Base-by-base conservation (phyloP, 2,888 invertebrate species). In the Isoperla grammatica region DNA sequence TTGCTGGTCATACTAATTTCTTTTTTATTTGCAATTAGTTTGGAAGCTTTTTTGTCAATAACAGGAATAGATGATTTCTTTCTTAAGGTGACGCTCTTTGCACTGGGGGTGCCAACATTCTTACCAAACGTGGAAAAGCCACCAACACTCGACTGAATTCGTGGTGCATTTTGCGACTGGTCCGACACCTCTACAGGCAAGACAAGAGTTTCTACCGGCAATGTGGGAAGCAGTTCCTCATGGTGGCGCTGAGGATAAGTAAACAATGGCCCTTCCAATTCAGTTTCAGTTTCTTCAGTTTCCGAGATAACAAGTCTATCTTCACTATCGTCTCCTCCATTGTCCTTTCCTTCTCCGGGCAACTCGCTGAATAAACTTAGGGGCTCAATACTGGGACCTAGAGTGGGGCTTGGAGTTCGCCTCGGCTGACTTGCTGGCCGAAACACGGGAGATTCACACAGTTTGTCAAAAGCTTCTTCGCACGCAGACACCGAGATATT, bases 221-320 rank as follows among this genome's bases (percentile, higher is more conserved):
- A 78, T 23, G 81, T 80, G 1, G 81, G 78, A 66, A 84, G 81
- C 0, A 82, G 77, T 65, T 84, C 64, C 50, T 65, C 65, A 42
- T 65, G 62, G 35, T 59, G 48, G n/a, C 62, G 60, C 61, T 82
- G 81, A 48, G 81, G 80, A 60, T 81, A 74, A 1, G 81, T 79
- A 68, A 84, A 84, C 0, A 81, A 68, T 20, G 69, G 71, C 2
- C 71, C 64, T 39, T 50, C 71, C 23, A 78, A 80, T 65, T 82
- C 82, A 1, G 70, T 68, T 68, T 82, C 82, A 1, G 81, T 80
- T 64, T 84, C 79, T 39, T 83, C 85, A 43, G 81, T 80, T 53
- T 85, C 85, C 9, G 82, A 85, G 61, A 80, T 74, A 60, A 80
- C 75, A 63, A 83, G 78, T 56, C 78, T 75, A 63, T 80, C 83